A percentile compares a stretch with the other conserved stretches of the same genome.
These are phyloP conservation scores for Siderastrea siderea DNA, from an alignment of 92 coral and sea anemone genomes.

Conservation along the genomic window DNA sequence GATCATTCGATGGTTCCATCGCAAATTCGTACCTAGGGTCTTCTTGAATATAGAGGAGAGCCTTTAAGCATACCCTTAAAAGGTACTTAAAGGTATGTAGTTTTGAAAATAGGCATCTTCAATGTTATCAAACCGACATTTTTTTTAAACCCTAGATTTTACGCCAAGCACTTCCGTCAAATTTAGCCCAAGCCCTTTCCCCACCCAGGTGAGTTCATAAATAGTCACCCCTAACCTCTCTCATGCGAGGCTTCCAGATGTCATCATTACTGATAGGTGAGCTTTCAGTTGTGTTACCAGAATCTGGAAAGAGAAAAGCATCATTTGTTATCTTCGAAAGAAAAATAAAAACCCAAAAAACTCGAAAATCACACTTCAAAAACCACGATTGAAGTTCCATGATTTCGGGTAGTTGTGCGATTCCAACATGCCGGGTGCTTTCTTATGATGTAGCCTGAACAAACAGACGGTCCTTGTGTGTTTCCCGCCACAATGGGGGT, in stretches of 20 bases:
- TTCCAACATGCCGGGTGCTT: too few species aligned
- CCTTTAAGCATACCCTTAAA: too few species aligned
- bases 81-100: too few species aligned
- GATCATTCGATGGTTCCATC: too few species aligned
- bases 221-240: constrained; percentile 64
- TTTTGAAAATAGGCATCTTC: background rate
- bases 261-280: constrained; percentile 34
- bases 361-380: background rate
- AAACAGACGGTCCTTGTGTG: too few species aligned
- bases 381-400: background rate
- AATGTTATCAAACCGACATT: background rate
- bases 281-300: constrained; percentile 15
- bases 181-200: background rate
- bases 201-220: background rate
- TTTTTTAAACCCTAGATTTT: constrained; percentile 42
- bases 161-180: background rate
- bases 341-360: background rate
- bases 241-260: constrained; percentile 88
- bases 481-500: too few species aligned
- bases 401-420: too few species aligned
- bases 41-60: too few species aligned
- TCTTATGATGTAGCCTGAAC: too few species aligned
- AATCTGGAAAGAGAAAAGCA: background rate
- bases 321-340: background rate
- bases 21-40: too few species aligned